Evolutionary conservation across 2,888 invertebrate genomes (phyloP).

Genomic region (Isotomurus palustris): DNA sequence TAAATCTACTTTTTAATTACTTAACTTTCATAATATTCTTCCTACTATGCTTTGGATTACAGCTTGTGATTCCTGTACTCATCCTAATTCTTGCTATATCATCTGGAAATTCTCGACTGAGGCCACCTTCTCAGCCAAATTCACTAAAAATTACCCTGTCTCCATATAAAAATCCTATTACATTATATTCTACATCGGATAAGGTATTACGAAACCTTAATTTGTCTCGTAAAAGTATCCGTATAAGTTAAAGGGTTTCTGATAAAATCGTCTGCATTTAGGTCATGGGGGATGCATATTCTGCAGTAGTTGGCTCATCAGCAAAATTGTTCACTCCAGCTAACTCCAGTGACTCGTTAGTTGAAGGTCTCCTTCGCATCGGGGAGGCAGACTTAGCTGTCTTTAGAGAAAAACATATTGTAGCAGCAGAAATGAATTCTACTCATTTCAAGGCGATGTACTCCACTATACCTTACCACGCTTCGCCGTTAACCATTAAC

Average conservation of each 20-base stretch:
- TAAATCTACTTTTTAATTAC: background rate
- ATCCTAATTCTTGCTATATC: constrained; percentile 38
- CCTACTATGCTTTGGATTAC: constrained; percentile 1
- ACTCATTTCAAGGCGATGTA: constrained; percentile 35
- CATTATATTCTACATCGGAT: constrained; percentile 28
- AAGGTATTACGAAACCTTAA: constrained; percentile 16
- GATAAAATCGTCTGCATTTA: background rate
- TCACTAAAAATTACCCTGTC: constrained; percentile 31
- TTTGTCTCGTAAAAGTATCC: background rate
- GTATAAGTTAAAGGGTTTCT: background rate
- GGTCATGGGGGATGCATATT: constrained; percentile 19
- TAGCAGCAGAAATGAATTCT: constrained; percentile 33
- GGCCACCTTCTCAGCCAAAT: constrained; percentile 19
- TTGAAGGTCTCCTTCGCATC: constrained; percentile 14
- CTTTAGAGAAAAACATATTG: constrained; percentile 38
- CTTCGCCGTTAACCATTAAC: constrained; percentile 38
- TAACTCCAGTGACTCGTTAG: constrained; percentile 2
- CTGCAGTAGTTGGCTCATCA: constrained; percentile 27
- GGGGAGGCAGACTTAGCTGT: constrained; percentile 29
- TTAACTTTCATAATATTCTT: background rate
- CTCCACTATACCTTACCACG: constrained; percentile 40
- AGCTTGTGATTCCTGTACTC: constrained; percentile 39
- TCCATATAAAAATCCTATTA: constrained; percentile 33
- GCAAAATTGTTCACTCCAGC: constrained; percentile 17
- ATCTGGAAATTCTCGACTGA: constrained; percentile 30